A percentile compares a stretch with the other conserved stretches of the same genome.
Conservation (phyloP, 2,888 invertebrate genomes). For the Volucella zonaria region DNA sequence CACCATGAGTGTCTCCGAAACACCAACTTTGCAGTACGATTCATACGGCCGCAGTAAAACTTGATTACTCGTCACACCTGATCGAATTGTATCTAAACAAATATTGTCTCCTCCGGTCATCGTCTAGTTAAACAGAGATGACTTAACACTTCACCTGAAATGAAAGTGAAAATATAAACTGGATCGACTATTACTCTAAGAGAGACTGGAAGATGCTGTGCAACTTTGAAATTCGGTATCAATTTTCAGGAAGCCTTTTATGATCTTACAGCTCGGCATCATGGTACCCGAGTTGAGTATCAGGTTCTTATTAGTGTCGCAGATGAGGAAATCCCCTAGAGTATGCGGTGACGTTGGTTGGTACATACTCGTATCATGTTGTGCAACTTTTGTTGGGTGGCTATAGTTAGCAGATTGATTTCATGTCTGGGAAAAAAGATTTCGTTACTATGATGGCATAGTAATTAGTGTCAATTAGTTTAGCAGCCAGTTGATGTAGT, state of each 20-base stretch:
- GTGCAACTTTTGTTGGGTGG: conserved; percentile 42
- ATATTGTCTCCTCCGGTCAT: background rate
- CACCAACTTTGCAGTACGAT: no score
- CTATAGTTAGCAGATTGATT: conserved; percentile 20
- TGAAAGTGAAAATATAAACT: conserved; percentile 64
- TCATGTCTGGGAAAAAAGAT: conserved; percentile 32
- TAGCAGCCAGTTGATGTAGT: conserved; percentile 11
- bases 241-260: conserved; percentile 70
- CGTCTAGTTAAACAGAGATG: conserved; percentile 15
- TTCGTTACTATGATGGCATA: conserved; percentile 20
- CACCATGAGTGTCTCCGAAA: no score
- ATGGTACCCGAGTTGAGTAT: conserved; percentile 34
- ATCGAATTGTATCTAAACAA: background rate
- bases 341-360: conserved; percentile 25
- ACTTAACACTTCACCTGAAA: conserved; percentile 52
- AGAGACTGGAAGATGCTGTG: conserved; percentile 32
- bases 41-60: background rate
- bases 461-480: conserved; percentile 54
- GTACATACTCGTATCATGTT: conserved; percentile 29
- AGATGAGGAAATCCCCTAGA: conserved; percentile 56
- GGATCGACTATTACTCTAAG: conserved; percentile 12
- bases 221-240: conserved; percentile 51
- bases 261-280: conserved; percentile 7
- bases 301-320: background rate
- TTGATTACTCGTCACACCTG: conserved; percentile 3